Base-by-base conservation (phyloP, 2,888 invertebrate species). In the Erebia palarica region DNA sequence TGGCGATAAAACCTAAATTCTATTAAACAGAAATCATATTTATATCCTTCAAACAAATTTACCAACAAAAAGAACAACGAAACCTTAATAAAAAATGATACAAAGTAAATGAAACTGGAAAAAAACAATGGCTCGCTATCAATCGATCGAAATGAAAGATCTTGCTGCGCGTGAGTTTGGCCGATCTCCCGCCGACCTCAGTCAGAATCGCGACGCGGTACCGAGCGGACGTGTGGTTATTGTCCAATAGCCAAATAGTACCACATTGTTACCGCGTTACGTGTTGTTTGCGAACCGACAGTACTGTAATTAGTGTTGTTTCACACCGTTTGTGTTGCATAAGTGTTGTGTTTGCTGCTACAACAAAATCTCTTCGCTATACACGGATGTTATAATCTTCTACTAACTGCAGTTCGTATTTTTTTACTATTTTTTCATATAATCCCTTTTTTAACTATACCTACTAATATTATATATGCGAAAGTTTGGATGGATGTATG, bases 201-300 rank as follows among this genome's bases (percentile, higher is more conserved):
- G 82, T 80, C 70, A 71, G 73, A 72, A 73, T 72, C 78, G 78
- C 78, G 79, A 77, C 76, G 77, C 75, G 80, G 64, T 53, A 59
- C 63, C 11, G 58, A 59, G 71, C 68, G 72, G 74, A 69, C 75
- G 74, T 74, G 63, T 69, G 68, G 65, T 68, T 74, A 75, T 71
- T 69, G 55, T 13, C 44, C 68, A 71, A 74, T 75, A 74, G 69
- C 66, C 47, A 47, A 51, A 70, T 60, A 61, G 67, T 67, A 57
- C 67, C 67, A 47, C 49, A 67, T 57, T 47, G 58, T 59, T 66
- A n/a, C 66, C 66, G 66, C 66, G 57, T 66, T 58, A 59, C 49
- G 63, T 55, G 68, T 69, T 60, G 69, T 73, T 63, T 65, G 68
- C 67, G 61, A 67, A 70, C 21, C 65, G 64, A 61, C 47, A 59